These are phyloP conservation scores for Girardinichthys multiradiatus DNA, from an alignment of 2,113 vertebrate species.

Conservation along the genomic window DNA sequence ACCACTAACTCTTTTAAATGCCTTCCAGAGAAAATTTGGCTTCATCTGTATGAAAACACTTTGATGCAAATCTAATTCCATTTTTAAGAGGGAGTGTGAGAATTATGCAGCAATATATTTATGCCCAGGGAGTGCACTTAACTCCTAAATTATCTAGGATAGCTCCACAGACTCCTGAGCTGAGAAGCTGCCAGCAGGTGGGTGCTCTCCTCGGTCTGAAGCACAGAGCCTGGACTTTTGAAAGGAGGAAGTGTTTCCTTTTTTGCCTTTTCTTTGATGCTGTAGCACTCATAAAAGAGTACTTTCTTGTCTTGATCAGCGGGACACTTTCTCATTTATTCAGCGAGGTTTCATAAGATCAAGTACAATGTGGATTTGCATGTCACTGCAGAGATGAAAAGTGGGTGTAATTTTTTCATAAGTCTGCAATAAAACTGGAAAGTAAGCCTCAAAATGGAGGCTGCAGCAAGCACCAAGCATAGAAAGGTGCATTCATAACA, in stretches of 20 bases:
- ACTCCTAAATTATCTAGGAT: slow-evolving; percentile 59
- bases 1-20: slow-evolving; percentile 6
- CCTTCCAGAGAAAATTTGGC: slow-evolving; percentile 23
- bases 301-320: slow-evolving; percentile 60
- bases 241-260: slow-evolving; percentile 39
- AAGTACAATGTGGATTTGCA: slow-evolving; percentile 35
- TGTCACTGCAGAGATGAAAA: slow-evolving; percentile 41
- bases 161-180: slow-evolving; percentile 28
- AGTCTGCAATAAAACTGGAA: slow-evolving; percentile 1
- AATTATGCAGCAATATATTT: slow-evolving; percentile 46
- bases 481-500: background rate
- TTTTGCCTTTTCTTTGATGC: slow-evolving; percentile 58
- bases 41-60: slow-evolving; percentile 8
- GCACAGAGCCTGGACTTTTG: slow-evolving; percentile 47
- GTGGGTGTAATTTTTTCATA: slow-evolving; percentile 16
- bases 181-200: slow-evolving; percentile 65
- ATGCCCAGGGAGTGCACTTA: slow-evolving; percentile 52
- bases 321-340: slow-evolving; percentile 53
- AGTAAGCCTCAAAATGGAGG: slow-evolving; percentile 2
- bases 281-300: slow-evolving; percentile 53
- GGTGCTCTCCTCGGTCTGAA: slow-evolving; percentile 47
- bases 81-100: slow-evolving; percentile 44
- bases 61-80: slow-evolving; percentile 32
- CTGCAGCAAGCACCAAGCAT: background rate
- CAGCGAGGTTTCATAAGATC: slow-evolving; percentile 47